Evolutionary conservation across 2,113 vertebrate genomes (phyloP), one percentile per base, ranked within the genome.

Genomic region (Pandion haliaetus): DNA sequence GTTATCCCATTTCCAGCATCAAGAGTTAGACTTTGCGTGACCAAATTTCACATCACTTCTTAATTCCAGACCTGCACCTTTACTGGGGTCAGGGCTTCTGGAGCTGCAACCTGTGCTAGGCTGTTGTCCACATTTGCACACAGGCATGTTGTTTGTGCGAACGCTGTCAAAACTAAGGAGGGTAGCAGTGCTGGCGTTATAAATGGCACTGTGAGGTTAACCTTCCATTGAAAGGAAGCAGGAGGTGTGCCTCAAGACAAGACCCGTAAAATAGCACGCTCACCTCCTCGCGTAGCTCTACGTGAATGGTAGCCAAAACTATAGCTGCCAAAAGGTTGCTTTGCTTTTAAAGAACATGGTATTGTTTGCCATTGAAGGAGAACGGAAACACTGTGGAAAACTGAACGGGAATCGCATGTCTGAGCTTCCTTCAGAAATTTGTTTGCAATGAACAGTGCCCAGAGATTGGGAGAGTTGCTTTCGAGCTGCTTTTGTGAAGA

Each of bases 61-160:
- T 34, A 24, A 36, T 70, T 70, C 79, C 23, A 29, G 17, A 26
- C 50, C 45, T 93, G 32, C n/a, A 32, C 47, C 54, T 54, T 32
- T 38, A 7, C 42, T 71, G 71, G 25, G 19, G n/a, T 52, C n/a
- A 55, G 49, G n/a, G 26, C 55, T 38, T 40, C 44, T 47, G 54
- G 31, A 58, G 17, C 80, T 62, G 50, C 23, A 23, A 1, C 40
- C 28, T 6, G 6, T 61, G 50, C 44, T 19, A 21, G 24, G 49
- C 55, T 63, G 12, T 10, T 59, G 26, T 24, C 40, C 0, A 0
- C n/a, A 5, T 57, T 42, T 52, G 11, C 18, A 36, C 0, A 0
- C 18, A 8, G 38, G 49, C 36, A 5, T 0, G 1, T 26, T n/a
- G 25, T 31, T 69, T 32, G 8, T 40, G 32, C 10, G 16, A 36